These are phyloP conservation scores for Chaetodon trifascialis DNA, from an alignment of 2,113 vertebrate species.

Conservation along the genomic window DNA sequence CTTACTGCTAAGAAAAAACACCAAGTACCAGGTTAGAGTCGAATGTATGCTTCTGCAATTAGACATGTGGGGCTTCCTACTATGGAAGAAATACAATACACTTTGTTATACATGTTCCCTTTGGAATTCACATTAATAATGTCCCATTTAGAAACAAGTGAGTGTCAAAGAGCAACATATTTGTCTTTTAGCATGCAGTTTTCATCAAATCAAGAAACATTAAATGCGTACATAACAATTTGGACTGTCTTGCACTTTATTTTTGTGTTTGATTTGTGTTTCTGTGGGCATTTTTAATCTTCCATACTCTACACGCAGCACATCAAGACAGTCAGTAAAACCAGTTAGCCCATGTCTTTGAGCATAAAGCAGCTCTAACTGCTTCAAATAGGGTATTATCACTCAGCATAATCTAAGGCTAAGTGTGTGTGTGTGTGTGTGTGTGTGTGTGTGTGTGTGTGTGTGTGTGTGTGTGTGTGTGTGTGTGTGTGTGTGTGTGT, in stretches of 20 bases:
- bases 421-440: constrained; percentile 9
- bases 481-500: too few relatives aligned
- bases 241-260: neutral
- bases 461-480: too few relatives aligned
- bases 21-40: neutral
- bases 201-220: neutral
- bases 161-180: too few relatives aligned
- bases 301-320: neutral
- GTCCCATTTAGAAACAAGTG: neutral
- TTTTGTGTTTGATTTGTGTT: neutral
- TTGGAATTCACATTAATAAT: neutral
- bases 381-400: constrained; percentile 33
- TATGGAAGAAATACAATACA: neutral
- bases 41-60: neutral
- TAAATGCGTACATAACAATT: neutral
- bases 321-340: neutral
- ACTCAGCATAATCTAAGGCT: constrained; percentile 23
- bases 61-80: neutral
- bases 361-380: neutral
- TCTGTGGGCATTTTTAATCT: neutral
- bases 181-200: neutral
- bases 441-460: too few relatives aligned
- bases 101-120: neutral
- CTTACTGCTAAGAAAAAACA: neutral
- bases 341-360: neutral